Percentiles rank a stretch among this genome's conserved stretches.
These are phyloP conservation scores for Phylloscopus trochilus DNA, from an alignment of 2,113 vertebrate genomes.

Conservation along the genomic window DNA sequence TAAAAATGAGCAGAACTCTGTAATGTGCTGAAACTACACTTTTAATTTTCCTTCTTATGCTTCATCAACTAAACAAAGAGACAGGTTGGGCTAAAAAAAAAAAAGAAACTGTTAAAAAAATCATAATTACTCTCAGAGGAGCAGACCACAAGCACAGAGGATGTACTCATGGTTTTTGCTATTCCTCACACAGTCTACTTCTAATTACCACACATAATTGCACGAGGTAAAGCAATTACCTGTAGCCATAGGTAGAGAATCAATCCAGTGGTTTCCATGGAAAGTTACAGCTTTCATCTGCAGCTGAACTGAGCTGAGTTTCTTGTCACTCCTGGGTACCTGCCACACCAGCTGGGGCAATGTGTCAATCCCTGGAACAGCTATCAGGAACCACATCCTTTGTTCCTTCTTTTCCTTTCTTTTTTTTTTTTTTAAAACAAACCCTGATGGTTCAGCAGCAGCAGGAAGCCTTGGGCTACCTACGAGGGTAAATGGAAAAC, in stretches of 20 bases:
- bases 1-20: not conserved
- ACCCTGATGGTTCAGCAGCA: not conserved
- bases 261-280: not conserved
- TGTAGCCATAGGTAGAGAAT: not conserved
- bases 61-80: not conserved
- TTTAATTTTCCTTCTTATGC: not conserved
- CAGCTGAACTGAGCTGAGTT: not conserved
- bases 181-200: not conserved
- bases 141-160: not conserved
- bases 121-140: not conserved
- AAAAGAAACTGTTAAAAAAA: not conserved
- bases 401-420: not conserved
- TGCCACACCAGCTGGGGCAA: rapidly evolving
- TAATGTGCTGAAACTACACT: not conserved
- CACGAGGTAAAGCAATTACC: not conserved
- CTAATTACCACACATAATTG: not conserved
- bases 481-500: not conserved
- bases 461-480: not conserved
- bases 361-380: not conserved
- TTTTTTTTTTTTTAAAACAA: no score
- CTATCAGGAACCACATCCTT: not conserved
- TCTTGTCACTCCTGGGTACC: not conserved
- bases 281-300: not conserved
- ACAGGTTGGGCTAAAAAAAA: not conserved
- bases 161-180: not conserved